Conservation (phyloP, 2,113 vertebrate genomes). For the Hyperopisus bebe region DNA sequence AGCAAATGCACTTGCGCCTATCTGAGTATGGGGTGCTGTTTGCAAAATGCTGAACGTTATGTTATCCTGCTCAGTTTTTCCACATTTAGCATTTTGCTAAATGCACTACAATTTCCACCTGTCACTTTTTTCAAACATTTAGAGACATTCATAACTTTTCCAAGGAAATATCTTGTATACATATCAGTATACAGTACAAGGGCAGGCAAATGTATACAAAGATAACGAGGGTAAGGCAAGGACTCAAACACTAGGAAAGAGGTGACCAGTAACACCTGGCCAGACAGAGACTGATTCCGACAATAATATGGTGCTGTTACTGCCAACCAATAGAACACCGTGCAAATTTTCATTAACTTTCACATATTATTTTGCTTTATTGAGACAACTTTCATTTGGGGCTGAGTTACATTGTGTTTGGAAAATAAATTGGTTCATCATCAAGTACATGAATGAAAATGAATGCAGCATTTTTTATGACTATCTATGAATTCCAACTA, state of each 20-base stretch:
- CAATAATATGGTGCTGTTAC: background rate
- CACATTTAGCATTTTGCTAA: background rate
- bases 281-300: background rate
- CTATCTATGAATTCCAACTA: background rate
- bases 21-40: background rate
- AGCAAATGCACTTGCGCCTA: background rate
- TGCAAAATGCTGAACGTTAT: background rate
- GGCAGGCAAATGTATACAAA: too few species aligned
- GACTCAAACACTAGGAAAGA: background rate
- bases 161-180: background rate
- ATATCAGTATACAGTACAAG: background rate
- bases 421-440: background rate
- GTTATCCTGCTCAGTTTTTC: background rate
- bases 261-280: background rate
- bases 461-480: background rate
- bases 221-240: background rate
- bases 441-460: background rate
- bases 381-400: background rate
- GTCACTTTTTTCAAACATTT: background rate
- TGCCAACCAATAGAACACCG: background rate
- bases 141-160: background rate
- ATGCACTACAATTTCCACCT: background rate
- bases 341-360: background rate
- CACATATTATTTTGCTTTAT: background rate
- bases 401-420: background rate